Percentiles rank a stretch among this genome's conserved stretches.
phyloP scores from a whole-genome alignment of 2,113 vertebrate species.

The Marmota monax region DNA sequence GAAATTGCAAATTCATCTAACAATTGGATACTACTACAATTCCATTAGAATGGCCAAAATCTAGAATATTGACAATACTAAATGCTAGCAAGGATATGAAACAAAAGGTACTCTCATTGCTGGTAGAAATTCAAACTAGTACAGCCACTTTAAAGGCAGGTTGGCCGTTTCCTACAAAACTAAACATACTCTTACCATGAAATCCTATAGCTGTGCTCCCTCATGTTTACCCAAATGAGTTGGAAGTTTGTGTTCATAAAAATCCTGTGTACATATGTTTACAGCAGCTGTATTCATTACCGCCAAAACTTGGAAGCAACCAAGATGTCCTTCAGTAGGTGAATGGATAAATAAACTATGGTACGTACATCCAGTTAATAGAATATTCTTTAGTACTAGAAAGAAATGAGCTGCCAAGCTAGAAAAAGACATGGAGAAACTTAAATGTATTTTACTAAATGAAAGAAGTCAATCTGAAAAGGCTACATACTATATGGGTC shows the following conservation, averaged over 20 bases:
- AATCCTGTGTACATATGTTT: neutral
- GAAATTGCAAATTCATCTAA: too few relatives aligned
- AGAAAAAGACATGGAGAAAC: neutral
- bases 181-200: neutral
- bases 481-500: too few relatives aligned
- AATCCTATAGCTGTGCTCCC: neutral
- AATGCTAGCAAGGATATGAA: neutral
- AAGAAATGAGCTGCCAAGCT: neutral
- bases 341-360: neutral
- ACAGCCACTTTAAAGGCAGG: too few relatives aligned
- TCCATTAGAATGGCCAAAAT: too few relatives aligned
- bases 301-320: too few relatives aligned
- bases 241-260: neutral
- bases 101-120: neutral
- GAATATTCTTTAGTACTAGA: neutral
- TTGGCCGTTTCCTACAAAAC: neutral
- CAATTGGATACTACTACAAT: too few relatives aligned
- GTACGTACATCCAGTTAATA: neutral
- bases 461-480: neutral
- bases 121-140: neutral
- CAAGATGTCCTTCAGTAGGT: too few relatives aligned
- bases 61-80: too few relatives aligned
- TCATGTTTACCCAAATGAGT: neutral
- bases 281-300: neutral
- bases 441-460: neutral